Evolutionary conservation across 2,113 vertebrate genomes (phyloP).

Genomic region (Vidua macroura): DNA sequence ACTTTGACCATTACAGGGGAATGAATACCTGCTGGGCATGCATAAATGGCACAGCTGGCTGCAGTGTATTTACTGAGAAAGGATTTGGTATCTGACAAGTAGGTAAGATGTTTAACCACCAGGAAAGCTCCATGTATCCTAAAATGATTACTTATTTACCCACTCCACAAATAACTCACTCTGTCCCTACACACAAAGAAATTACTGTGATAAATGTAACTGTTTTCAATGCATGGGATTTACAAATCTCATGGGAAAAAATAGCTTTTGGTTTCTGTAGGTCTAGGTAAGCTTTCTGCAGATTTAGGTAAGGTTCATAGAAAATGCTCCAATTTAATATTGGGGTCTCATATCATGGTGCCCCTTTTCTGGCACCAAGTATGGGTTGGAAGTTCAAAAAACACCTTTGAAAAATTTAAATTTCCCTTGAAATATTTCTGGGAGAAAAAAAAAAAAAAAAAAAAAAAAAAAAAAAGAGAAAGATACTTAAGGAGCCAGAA

Average conservation of each 20-base stretch:
- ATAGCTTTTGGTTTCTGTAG: not conserved
- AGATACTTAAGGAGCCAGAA: not conserved
- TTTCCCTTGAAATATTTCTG: not conserved
- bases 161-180: not conserved
- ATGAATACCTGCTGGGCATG: not conserved
- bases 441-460: rapidly evolving
- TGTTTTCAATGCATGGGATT: not conserved
- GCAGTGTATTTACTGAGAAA: not conserved
- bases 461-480: not conserved
- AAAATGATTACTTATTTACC: not conserved
- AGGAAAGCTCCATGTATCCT: not conserved
- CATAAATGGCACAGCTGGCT: not conserved
- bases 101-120: not conserved
- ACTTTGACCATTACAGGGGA: not conserved
- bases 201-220: not conserved
- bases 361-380: not conserved
- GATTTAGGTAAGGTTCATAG: not conserved
- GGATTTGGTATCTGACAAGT: not conserved
- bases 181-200: not conserved
- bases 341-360: not conserved
- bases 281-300: not conserved
- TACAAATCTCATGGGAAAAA: not conserved
- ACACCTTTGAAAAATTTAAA: not conserved
- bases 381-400: not conserved
- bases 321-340: not conserved